Percentiles rank a stretch among this genome's conserved stretches.
Conservation (phyloP, 1,140 invertebrate species). For the Thalassaphorura encarpata region DNA sequence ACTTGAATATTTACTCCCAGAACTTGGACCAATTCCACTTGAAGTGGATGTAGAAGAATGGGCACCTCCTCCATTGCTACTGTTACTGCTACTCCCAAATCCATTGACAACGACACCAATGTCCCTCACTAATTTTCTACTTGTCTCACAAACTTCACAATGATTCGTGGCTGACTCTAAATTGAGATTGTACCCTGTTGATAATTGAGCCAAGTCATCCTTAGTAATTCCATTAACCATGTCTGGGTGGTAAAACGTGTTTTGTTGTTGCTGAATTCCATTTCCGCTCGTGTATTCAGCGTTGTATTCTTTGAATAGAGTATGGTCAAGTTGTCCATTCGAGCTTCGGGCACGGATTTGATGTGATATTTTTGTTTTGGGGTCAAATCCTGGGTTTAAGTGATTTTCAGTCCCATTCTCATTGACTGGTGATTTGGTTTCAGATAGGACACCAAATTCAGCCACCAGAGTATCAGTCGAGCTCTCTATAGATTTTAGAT, state of each 20-base stretch:
- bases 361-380: background rate
- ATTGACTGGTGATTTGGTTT: background rate
- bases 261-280: no score
- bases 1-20: conserved; percentile 27
- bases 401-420: background rate
- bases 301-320: no score
- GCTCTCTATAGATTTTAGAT: conserved; percentile 37
- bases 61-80: background rate
- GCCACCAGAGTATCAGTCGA: conserved; percentile 44
- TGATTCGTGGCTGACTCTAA: background rate
- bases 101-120: conserved; percentile 35
- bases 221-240: no score
- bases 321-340: no score
- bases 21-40: conserved; percentile 15
- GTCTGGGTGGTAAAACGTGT: no score
- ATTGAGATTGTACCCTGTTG: background rate
- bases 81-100: conserved; percentile 27
- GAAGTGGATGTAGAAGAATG: conserved; percentile 8
- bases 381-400: background rate
- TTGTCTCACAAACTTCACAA: conserved; percentile 27
- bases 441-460: conserved; percentile 32
- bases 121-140: conserved; percentile 11
- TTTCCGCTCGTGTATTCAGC: no score
- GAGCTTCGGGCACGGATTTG: no score
- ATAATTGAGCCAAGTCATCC: background rate